phyloP scores from a whole-genome alignment of 2,797 vertebrate species.

The Sebastes elongatus region DNA sequence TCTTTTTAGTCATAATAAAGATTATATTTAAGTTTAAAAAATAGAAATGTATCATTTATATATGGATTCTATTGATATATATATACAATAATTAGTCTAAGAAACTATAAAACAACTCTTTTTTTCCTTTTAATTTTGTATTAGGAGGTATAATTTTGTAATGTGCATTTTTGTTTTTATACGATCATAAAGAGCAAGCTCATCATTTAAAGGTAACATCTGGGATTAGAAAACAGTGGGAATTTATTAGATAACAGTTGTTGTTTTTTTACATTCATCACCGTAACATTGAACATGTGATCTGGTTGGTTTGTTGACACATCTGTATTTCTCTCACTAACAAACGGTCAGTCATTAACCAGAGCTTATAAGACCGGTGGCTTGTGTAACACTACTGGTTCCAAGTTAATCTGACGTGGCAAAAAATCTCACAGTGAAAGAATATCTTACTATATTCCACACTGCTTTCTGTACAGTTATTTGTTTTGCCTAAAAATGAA shows the following conservation, averaged over 20 bases:
- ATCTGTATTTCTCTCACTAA: constrained; percentile 14
- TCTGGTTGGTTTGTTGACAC: constrained; percentile 18
- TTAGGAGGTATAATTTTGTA: constrained; percentile 35
- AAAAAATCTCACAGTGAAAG: not conserved
- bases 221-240: constrained; percentile 25
- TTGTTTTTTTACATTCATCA: not conserved
- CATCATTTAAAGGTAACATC: constrained; percentile 39
- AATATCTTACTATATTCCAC: constrained; percentile 9
- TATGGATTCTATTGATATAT: constrained; percentile 64
- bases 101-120: constrained; percentile 36
- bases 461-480: constrained; percentile 9
- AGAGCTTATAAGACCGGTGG: constrained; percentile 6
- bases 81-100: constrained; percentile 51
- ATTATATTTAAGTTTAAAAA: constrained; percentile 76
- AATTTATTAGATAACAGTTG: constrained; percentile 2
- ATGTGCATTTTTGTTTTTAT: constrained; percentile 46
- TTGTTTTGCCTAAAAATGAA: constrained; percentile 5
- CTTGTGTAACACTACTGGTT: constrained; percentile 23
- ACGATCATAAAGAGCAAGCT: constrained; percentile 41
- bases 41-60: constrained; percentile 81
- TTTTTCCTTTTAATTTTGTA: constrained; percentile 35
- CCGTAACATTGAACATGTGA: constrained; percentile 5
- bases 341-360: constrained; percentile 39
- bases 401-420: not conserved
- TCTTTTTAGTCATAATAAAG: constrained; percentile 73